Evolutionary conservation across 2,888 invertebrate species (phyloP).

Genomic region (Nipponacmea schrenckii): DNA sequence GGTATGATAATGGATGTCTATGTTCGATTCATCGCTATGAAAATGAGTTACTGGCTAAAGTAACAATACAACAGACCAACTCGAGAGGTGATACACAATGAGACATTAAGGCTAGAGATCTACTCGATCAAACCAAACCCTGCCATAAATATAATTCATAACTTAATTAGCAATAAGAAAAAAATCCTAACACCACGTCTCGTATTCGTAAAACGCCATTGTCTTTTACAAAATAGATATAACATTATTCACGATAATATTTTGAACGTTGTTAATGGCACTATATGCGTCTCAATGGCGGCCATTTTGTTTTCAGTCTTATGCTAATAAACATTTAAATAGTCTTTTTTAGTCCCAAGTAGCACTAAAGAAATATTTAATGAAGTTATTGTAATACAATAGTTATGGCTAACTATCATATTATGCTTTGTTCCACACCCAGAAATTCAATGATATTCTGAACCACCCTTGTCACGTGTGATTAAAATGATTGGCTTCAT

Average conservation of each 20-base stretch:
- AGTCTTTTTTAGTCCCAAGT: not conserved
- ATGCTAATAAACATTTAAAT: too few relatives aligned
- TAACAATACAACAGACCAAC: slow-evolving; percentile 1
- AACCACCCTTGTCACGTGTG: too few relatives aligned
- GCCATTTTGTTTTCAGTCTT: too few relatives aligned
- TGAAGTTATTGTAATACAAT: not conserved
- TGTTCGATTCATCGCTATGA: not conserved
- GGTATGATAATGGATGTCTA: slow-evolving; percentile 1
- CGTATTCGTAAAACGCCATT: not conserved
- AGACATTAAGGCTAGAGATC: not conserved
- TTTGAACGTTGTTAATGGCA: not conserved
- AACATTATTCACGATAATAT: not conserved
- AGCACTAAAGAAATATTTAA: not conserved
- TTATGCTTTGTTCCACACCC: too few relatives aligned
- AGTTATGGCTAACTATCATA: too few relatives aligned
- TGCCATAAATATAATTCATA: not conserved
- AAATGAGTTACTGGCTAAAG: slow-evolving; percentile 1
- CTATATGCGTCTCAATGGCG: not conserved
- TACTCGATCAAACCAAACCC: not conserved
- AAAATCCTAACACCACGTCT: not conserved
- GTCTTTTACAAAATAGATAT: not conserved
- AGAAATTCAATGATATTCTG: too few relatives aligned
- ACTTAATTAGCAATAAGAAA: not conserved
- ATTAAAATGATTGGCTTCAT: too few relatives aligned
- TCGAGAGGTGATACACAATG: not conserved